Base-by-base conservation (phyloP, 53 echinoderm and acorn worm species). In the Mesocentrotus franciscanus region DNA sequence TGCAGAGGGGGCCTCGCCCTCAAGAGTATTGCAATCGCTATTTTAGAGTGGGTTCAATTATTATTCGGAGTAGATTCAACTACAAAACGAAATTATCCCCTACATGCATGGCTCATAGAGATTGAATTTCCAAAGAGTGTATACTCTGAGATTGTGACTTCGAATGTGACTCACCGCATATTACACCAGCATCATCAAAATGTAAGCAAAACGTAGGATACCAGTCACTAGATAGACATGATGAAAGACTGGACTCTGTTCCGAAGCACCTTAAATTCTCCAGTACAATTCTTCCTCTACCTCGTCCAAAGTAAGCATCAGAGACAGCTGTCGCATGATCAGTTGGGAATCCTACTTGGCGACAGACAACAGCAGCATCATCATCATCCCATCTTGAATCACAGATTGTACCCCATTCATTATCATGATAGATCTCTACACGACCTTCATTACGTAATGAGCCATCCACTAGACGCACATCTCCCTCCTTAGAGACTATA, bases 101-200 rank as follows among this genome's bases (percentile, higher is more conserved):
- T 5, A 49, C 49, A 49, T 49, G 49, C 49, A 49, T 49, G 49
- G 49, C 49, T 49, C 49, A 49, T 49, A 49, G 49, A 49, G 49
- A 49, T 49, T 49, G 49, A 49, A 49, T 49, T 49, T 5, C 49
- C 49, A 4, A 49, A 49, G 49, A 49, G 49, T 49, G 49, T 49
- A 49, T 2, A 49, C 3, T 49, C 49, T 74, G 74, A 74, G 30
- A 10, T 12, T 74, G 30, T 1, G 30, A 62, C 49, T 49, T 49
- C 49, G 1, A 1, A 17, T 11, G 78, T 13, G 15, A 81, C 81
- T 81, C 42, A 81, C 81, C 81, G 22, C 81, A 81, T 39, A 81
- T 81, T 16, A 81, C 81, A 81, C 81, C 81, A 81, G 81, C 81
- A 42, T 81, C 81, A 81, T 81, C 81, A 42, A 9, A 81, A 42